Evolutionary conservation across 1,140 invertebrate genomes (phyloP), one percentile per base, ranked within the genome.

Genomic region (Lasioglossum albipes): DNA sequence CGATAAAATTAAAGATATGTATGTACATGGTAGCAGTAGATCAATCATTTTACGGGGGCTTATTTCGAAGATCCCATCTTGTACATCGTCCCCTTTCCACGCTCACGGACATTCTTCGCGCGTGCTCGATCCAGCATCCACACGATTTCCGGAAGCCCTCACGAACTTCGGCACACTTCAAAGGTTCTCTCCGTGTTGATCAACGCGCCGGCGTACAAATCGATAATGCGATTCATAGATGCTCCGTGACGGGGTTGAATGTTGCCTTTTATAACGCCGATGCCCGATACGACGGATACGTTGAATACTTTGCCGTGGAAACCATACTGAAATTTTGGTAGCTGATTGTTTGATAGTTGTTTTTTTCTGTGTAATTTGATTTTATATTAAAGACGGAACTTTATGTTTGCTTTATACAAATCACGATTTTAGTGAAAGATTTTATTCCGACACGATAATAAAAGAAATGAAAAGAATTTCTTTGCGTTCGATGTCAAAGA

Each of bases 11-110:
- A 75, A 79, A 62, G 68, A 13, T 65, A 27, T 27, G n/a, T n/a
- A 27, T 27, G 27, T 27, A 66, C 61, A 74, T 86, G 54, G 86
- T 79, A 83, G 76, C 81, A 75, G 61, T 86, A 87, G 85, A 72
- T 69, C 84, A 87, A 88, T 89, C 83, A 88, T 89, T 89, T 86
- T 83, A 80, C 87, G 78, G 80, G 72, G 84, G 78, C 80, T 89
- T 88, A 88, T 89, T 88, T 85, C 85, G 74, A 85, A 31, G 72
- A 83, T 84, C 54, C 45, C 65, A 27, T n/a, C 68, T 52, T 83
- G 68, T 59, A 10, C 2, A 31, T 6, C 80, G 64, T 76, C 75
- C 74, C 76, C 83, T n/a, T 72, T 83, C 68, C 65, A 83, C 81
- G 81, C 75, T 73, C n/a, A 45, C 74, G 62, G 62, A 78, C 81